These are phyloP conservation scores for Vollenhovia emeryi DNA, from an alignment of 1,140 invertebrate species.

Conservation along the genomic window DNA sequence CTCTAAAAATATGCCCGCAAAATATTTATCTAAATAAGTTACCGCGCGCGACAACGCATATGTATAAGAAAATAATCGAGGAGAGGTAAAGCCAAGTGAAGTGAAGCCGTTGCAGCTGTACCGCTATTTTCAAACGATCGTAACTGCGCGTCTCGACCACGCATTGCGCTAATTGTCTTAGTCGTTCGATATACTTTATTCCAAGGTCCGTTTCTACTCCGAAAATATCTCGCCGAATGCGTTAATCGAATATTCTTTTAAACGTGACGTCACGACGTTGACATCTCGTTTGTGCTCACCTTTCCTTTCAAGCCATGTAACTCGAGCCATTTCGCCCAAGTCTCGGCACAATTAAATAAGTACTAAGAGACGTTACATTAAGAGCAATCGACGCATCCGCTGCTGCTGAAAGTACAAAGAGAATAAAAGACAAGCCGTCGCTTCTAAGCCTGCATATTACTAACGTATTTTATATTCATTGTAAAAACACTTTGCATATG, in stretches of 20 bases:
- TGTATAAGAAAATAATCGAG: slow-evolving; percentile 1
- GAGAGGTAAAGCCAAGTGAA: slow-evolving; percentile 29
- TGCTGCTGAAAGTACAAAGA: slow-evolving; percentile 56
- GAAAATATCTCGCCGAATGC: neutral
- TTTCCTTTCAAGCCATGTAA: neutral
- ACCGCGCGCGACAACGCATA: neutral
- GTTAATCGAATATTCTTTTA: slow-evolving; percentile 2
- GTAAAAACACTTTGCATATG: slow-evolving; percentile 11
- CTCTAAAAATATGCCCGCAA: slow-evolving; percentile 28
- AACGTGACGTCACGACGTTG: neutral
- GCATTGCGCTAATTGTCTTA: neutral
- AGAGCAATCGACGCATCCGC: slow-evolving; percentile 18
- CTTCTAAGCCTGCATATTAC: slow-evolving; percentile 30
- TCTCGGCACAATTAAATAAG: slow-evolving; percentile 37
- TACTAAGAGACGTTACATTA: slow-evolving; percentile 9
- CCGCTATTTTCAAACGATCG: slow-evolving; percentile 40
- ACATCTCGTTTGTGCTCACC: neutral
- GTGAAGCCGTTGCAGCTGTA: neutral
- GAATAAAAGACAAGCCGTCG: slow-evolving; percentile 48
- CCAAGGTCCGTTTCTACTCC: neutral
- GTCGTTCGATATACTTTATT: neutral
- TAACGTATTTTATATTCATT: slow-evolving; percentile 21
- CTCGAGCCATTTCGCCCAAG: neutral
- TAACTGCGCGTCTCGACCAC: neutral
- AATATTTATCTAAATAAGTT: slow-evolving; percentile 35